Evolutionary conservation across 2,888 invertebrate species (phyloP).

Genomic region (Xestia xanthographa): DNA sequence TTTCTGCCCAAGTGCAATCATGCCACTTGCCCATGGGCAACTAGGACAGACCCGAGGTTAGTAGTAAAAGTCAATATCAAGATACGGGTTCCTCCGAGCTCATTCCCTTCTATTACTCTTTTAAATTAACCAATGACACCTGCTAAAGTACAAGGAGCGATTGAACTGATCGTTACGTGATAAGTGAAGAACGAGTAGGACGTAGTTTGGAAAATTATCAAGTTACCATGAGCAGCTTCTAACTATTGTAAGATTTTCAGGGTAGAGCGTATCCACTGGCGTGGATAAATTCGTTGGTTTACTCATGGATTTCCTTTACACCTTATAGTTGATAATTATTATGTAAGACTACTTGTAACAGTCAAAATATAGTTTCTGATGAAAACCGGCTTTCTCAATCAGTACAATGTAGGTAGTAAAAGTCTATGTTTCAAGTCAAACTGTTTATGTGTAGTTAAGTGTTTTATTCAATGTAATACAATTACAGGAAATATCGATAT

Average conservation of each 20-base stretch:
- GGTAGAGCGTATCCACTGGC: neutral
- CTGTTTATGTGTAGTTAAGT: neutral
- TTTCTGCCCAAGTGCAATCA: too few species aligned
- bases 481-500: conserved; percentile 13
- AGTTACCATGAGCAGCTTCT: neutral
- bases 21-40: neutral
- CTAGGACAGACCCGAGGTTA: neutral
- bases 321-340: neutral
- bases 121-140: neutral
- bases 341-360: neutral
- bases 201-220: neutral
- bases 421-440: conserved; percentile 2
- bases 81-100: neutral
- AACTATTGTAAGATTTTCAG: neutral
- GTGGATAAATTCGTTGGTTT: neutral
- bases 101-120: neutral
- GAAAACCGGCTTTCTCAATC: neutral
- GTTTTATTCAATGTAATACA: conserved; percentile 15
- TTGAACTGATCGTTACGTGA: neutral
- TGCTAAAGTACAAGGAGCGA: neutral
- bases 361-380: neutral
- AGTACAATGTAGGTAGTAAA: neutral
- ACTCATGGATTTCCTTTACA: neutral
- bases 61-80: neutral
- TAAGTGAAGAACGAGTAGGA: neutral